These are phyloP conservation scores for Caradrina kadenii DNA, from an alignment of 2,888 invertebrate genomes.

Conservation along the genomic window DNA sequence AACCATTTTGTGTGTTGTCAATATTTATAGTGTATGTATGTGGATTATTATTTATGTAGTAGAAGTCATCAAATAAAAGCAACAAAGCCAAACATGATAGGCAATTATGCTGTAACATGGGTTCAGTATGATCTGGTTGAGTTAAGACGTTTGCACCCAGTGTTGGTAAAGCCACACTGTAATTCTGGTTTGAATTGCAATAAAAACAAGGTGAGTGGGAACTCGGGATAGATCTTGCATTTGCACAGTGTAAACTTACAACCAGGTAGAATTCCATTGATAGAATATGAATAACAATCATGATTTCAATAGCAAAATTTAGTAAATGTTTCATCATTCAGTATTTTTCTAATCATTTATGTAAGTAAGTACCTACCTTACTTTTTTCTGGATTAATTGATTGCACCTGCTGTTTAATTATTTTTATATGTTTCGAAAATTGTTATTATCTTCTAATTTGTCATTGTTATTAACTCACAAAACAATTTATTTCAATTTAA, in stretches of 20 bases:
- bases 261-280: background rate
- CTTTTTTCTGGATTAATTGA: background rate
- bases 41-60: conserved; percentile 51
- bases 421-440: conserved; percentile 32
- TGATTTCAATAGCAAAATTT: conserved; percentile 24
- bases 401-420: conserved; percentile 11
- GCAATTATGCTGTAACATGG: background rate
- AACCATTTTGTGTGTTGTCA: conserved; percentile 39
- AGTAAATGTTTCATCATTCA: background rate
- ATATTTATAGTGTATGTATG: conserved; percentile 25
- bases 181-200: background rate
- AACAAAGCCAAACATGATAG: conserved; percentile 7
- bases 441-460: conserved; percentile 52
- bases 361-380: background rate
- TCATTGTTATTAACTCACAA: conserved; percentile 53
- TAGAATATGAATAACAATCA: background rate
- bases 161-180: background rate
- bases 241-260: background rate
- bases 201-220: background rate
- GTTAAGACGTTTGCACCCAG: background rate
- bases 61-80: conserved; percentile 27
- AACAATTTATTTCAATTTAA: conserved; percentile 59
- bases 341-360: background rate
- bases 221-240: background rate
- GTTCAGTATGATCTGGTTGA: background rate